Base-by-base conservation (phyloP, 2,113 vertebrate species). In the Morone saxatilis region DNA sequence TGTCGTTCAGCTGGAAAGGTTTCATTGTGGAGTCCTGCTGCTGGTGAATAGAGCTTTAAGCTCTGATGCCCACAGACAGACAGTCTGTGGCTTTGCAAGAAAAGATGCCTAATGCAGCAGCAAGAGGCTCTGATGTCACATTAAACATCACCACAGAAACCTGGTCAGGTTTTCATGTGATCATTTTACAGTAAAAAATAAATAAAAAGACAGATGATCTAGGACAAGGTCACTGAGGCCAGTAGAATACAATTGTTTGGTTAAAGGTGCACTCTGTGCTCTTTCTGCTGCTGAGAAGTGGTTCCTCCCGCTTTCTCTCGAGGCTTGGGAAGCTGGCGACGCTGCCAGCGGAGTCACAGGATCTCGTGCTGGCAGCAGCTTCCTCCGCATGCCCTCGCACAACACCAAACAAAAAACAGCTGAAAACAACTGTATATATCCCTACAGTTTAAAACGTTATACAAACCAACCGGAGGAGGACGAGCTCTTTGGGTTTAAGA, bases 321-420 rank as follows among this genome's bases (percentile, higher is more conserved):
- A 67, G 76, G 68, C 36, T 71, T 60, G 62, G 81, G 63, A 77
- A 85, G 71, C 66, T 25, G 78, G 47, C 61, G 45, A 45, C 31
- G 54, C 77, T 84, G 83, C 81, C 86, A 78, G 72, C 59, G 1
- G 38, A 80, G 83, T 86, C 78, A 83, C 81, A 47, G 43, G 86
- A 84, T 88, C 71, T 62, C 45, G 14, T 6, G 53, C 74, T 71
- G 88, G 78, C 86, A 68, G 71, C 82, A 19, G 43, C 75, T 31
- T 17, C 67, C 50, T 63, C 63, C 73, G 57, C 78, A 59, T 69
- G 71, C 48, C 61, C 68, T 69, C 20, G 0, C 53, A n/a, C 60
- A 82, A 67, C 78, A 85, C 57, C 71, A 73, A 76, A 84, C 69
- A 54, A 40, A 36, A 31, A 68, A 57, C 53, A 1, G 31, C 51